Evolutionary conservation across 1,140 invertebrate genomes (phyloP).

Genomic region (Aethina tumida): DNA sequence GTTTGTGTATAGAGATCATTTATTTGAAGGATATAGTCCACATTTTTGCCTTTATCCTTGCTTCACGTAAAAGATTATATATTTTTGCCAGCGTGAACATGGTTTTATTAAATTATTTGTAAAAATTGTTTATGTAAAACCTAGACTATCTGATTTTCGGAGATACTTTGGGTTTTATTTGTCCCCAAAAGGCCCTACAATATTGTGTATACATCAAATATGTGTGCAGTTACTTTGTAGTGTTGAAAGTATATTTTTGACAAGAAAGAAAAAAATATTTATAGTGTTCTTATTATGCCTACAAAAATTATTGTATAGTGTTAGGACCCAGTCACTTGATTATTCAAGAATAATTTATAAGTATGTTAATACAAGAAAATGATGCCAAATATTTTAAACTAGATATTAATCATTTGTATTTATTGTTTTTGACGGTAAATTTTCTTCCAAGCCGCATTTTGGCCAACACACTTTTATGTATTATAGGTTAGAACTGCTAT

Average conservation of each 20-base stretch:
- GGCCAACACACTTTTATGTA: constrained; percentile 22
- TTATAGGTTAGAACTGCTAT: constrained; percentile 9
- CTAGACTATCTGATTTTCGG: no score
- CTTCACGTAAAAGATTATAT: constrained; percentile 16
- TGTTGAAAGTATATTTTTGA: constrained; percentile 33
- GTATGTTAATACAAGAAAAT: constrained; percentile 29
- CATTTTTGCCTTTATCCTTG: constrained; percentile 20
- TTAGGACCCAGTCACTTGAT: constrained; percentile 24
- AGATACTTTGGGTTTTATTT: no score
- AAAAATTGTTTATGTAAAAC: constrained; percentile 7
- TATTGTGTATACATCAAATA: constrained; percentile 17
- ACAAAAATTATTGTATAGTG: constrained; percentile 29
- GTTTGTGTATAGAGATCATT: constrained; percentile 11
- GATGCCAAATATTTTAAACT: constrained; percentile 34
- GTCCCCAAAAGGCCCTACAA: constrained; percentile 15
- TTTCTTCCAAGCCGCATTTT: constrained; percentile 23
- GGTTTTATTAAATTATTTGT: neutral
- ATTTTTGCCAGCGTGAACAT: constrained; percentile 1
- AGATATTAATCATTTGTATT: constrained; percentile 13
- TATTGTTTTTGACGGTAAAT: constrained; percentile 15
- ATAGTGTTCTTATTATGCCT: constrained; percentile 27
- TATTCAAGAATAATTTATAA: constrained; percentile 24
- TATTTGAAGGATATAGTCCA: constrained; percentile 8
- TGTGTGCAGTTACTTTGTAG: constrained; percentile 19
- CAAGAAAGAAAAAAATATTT: constrained; percentile 26